phyloP scores from a whole-genome alignment of 2,797 vertebrate genomes.

The Lutra lutra region DNA sequence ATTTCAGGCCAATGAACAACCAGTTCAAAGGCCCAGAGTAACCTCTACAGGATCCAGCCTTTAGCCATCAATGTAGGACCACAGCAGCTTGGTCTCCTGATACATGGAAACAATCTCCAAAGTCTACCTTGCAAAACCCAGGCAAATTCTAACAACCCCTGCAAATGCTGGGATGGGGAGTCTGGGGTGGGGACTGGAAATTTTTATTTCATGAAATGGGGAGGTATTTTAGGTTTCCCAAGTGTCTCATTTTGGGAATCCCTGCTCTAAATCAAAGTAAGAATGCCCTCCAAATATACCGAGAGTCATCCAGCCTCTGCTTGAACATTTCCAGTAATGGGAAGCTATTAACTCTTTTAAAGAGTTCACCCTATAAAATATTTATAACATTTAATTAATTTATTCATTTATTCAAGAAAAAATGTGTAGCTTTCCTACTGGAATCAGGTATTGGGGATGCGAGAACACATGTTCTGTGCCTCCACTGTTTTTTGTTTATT shows the following conservation, averaged over 20 bases:
- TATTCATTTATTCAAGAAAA: constrained; percentile 75
- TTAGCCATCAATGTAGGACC: background rate
- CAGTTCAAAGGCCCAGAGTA: background rate
- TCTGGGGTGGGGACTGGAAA: background rate
- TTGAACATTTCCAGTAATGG: constrained; percentile 54
- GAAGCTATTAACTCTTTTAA: constrained; percentile 59
- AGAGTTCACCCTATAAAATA: constrained; percentile 71
- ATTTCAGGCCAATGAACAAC: background rate
- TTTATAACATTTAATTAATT: constrained; percentile 78
- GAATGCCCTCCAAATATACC: constrained; percentile 45
- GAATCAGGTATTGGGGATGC: background rate
- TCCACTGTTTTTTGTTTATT: constrained; percentile 48
- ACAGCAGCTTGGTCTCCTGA: background rate
- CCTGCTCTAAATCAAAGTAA: constrained; percentile 59
- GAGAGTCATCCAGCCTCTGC: constrained; percentile 49
- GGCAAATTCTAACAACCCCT: background rate
- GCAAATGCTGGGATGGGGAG: background rate
- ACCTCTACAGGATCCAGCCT: accelerated
- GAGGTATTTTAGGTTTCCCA: constrained; percentile 19
- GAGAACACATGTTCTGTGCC: background rate
- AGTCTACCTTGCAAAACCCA: background rate
- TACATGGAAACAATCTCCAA: background rate
- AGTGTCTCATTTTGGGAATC: constrained; percentile 49
- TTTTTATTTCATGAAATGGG: constrained; percentile 23
- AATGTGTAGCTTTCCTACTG: constrained; percentile 29